phyloP scores from a whole-genome alignment of 2,113 vertebrate species.

The Pseudolaguvia tuberculata region DNA sequence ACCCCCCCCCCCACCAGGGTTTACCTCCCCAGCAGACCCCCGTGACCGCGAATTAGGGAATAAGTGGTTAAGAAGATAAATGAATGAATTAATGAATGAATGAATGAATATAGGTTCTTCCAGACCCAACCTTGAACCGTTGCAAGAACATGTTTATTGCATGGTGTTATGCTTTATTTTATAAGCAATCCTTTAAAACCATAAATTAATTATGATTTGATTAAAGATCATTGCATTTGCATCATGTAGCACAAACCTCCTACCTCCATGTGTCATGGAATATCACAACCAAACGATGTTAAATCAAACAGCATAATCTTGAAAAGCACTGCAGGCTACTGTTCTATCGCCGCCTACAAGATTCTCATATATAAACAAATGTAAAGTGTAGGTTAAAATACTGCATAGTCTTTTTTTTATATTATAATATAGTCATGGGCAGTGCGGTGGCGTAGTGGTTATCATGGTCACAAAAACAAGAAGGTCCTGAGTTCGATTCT shows the following conservation, averaged over 20 bases:
- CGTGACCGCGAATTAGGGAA: too few relatives aligned
- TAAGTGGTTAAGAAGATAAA: too few relatives aligned
- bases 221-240: background rate
- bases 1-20: too few relatives aligned
- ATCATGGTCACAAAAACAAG: too few relatives aligned
- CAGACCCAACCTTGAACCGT: too few relatives aligned
- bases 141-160: background rate
- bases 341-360: background rate
- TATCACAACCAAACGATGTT: background rate
- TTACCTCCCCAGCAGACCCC: too few relatives aligned
- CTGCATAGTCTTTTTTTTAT: background rate
- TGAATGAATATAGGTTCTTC: too few relatives aligned
- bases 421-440: background rate
- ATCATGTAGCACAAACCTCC: background rate
- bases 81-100: too few relatives aligned
- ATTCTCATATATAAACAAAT: background rate
- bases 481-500: too few relatives aligned
- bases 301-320: background rate
- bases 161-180: background rate
- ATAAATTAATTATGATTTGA: background rate
- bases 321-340: background rate
- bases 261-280: background rate
- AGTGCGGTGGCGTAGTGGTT: background rate
- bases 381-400: background rate
- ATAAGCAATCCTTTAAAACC: too few relatives aligned